Conservation (phyloP, 2,888 invertebrate genomes). For the Encarsia formosa region DNA sequence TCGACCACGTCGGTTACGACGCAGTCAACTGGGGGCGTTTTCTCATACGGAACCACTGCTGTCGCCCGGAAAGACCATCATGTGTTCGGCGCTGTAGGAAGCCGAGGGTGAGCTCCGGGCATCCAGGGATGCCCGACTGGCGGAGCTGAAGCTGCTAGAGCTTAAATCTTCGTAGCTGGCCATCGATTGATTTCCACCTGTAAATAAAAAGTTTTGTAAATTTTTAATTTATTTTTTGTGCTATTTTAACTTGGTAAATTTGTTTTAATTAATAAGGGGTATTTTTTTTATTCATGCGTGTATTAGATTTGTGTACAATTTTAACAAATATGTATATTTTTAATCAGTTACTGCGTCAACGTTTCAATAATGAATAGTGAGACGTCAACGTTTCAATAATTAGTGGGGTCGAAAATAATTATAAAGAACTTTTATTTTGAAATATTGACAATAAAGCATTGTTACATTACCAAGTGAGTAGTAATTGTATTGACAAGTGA, state of each 20-base stretch:
- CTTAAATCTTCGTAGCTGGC: slow-evolving; percentile 70
- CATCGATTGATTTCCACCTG: slow-evolving; percentile 61
- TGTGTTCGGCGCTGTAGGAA: slow-evolving; percentile 70
- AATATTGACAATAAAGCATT: background rate
- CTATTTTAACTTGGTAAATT: no score
- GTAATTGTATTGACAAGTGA: background rate
- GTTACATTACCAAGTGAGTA: background rate
- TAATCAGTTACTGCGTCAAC: no score
- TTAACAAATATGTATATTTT: no score
- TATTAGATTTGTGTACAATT: no score
- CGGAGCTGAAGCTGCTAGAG: slow-evolving; percentile 80
- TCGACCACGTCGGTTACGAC: no score
- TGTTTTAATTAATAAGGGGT: background rate
- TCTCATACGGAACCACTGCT: slow-evolving; percentile 64
- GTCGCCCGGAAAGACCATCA: slow-evolving; percentile 76
- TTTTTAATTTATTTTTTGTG: background rate
- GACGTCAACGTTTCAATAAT: no score
- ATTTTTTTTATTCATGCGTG: no score
- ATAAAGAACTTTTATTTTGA: background rate
- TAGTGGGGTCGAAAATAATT: no score
- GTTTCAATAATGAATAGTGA: no score
- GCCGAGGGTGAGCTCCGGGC: slow-evolving; percentile 70
- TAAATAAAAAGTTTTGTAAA: slow-evolving; percentile 2
- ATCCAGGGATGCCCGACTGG: slow-evolving; percentile 72
- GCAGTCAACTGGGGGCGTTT: no score